phyloP scores from a whole-genome alignment of 2,797 vertebrate species.

The Neostethus bicornis region DNA sequence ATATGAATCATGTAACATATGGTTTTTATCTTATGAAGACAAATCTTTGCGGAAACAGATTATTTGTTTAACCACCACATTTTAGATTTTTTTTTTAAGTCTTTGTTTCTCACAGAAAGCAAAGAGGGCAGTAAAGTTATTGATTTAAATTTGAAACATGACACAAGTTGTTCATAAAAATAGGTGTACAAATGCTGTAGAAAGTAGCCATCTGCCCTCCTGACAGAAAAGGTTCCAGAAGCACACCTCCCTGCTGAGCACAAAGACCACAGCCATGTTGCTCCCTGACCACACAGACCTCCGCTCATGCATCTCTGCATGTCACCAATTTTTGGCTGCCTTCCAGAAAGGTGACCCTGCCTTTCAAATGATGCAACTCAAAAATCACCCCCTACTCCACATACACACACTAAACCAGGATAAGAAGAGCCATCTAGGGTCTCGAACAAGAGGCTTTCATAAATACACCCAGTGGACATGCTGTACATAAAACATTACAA shows the following conservation, averaged over 20 bases:
- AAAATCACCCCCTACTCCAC: conserved; percentile 11
- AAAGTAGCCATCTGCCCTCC: conserved; percentile 51
- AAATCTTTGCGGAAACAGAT: too few species aligned
- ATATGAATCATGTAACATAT: too few species aligned
- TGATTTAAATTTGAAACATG: neutral
- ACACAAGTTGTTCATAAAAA: conserved; percentile 28
- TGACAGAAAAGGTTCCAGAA: conserved; percentile 48
- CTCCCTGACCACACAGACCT: conserved; percentile 35
- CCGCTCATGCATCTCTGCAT: conserved; percentile 29
- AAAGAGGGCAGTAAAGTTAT: neutral
- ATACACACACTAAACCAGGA: conserved; percentile 12
- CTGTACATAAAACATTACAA: conserved; percentile 14
- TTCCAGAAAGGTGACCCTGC: conserved; percentile 50
- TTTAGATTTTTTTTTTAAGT: neutral
- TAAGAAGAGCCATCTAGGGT: conserved; percentile 20
- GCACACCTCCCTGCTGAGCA: conserved; percentile 38
- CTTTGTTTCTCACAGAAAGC: neutral
- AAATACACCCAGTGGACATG: neutral
- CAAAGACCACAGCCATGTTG: conserved; percentile 39
- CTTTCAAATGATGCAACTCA: conserved; percentile 36
- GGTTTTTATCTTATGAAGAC: too few species aligned
- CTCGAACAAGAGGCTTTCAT: conserved; percentile 25
- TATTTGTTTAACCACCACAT: too few species aligned
- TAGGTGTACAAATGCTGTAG: conserved; percentile 31
- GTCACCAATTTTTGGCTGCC: conserved; percentile 47